phyloP scores from a whole-genome alignment of 1,140 invertebrate genomes.

The Drosophila suzukii region DNA sequence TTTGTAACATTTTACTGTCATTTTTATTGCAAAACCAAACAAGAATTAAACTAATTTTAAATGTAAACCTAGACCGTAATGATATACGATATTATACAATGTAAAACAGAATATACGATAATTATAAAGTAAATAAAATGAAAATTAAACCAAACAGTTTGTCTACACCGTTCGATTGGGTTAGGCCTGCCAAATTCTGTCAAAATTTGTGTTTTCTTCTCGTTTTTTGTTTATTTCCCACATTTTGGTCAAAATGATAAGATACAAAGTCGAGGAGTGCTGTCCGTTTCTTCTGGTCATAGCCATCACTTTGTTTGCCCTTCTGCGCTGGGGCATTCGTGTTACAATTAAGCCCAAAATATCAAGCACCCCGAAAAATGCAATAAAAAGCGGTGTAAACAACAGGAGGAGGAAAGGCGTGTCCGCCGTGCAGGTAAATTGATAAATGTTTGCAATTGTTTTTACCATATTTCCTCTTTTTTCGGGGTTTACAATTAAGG shows the following conservation, averaged over 20 bases:
- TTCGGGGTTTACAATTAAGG: slow-evolving; percentile 29
- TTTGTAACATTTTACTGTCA: slow-evolving; percentile 40
- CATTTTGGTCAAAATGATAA: slow-evolving; percentile 25
- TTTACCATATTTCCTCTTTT: slow-evolving; percentile 20
- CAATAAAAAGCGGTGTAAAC: slow-evolving; percentile 8
- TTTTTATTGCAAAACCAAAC: slow-evolving; percentile 42
- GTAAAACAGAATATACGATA: slow-evolving; percentile 56
- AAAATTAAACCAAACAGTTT: slow-evolving; percentile 14
- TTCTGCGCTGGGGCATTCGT: slow-evolving; percentile 10
- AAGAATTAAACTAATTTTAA: slow-evolving; percentile 34
- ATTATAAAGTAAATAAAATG: slow-evolving; percentile 44
- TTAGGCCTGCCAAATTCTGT: slow-evolving; percentile 17
- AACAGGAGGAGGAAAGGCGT: slow-evolving; percentile 2
- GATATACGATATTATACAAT: slow-evolving; percentile 53
- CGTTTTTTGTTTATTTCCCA: slow-evolving; percentile 3
- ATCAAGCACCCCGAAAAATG: not conserved
- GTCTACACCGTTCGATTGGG: not conserved
- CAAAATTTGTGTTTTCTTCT: slow-evolving; percentile 27
- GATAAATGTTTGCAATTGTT: slow-evolving; percentile 75
- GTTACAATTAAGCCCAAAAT: not conserved
- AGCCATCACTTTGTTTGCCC: slow-evolving; percentile 8
- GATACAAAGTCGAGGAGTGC: not conserved
- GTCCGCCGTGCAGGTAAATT: slow-evolving; percentile 65
- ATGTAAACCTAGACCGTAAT: slow-evolving; percentile 50
- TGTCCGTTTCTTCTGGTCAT: slow-evolving; percentile 1